phyloP scores from a whole-genome alignment of 1,140 invertebrate species.

The Neuroterus valhalla region DNA sequence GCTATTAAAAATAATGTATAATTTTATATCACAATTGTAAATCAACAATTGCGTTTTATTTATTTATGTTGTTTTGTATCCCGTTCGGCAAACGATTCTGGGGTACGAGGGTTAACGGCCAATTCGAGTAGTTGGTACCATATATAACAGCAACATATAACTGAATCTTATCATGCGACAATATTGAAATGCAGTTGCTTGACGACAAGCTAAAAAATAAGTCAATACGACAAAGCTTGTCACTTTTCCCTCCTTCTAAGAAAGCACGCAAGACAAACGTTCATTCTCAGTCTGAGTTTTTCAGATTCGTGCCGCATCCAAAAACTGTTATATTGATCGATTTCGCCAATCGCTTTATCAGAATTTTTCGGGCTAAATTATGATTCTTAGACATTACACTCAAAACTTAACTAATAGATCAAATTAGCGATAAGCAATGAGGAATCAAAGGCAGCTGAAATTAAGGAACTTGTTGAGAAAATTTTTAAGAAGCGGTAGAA shows the following conservation, averaged over 20 bases:
- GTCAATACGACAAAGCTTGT: conserved; percentile 55
- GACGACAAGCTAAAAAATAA: conserved; percentile 65
- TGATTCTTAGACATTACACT: background rate
- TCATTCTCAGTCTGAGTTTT: conserved; percentile 37
- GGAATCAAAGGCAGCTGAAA: no score
- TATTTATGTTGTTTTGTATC: no score
- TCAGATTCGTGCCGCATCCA: conserved; percentile 14
- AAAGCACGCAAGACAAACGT: conserved; percentile 53
- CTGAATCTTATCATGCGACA: conserved; percentile 67
- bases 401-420: no score
- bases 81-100: no score
- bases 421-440: no score
- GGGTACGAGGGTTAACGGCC: no score
- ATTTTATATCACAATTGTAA: no score
- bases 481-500: no score
- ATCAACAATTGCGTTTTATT: no score
- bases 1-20: no score
- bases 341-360: background rate
- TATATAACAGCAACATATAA: conserved; percentile 54
- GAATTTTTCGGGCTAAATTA: background rate
- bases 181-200: conserved; percentile 71
- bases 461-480: no score
- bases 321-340: background rate
- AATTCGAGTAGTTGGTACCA: conserved; percentile 4
- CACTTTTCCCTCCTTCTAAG: conserved; percentile 42